These are phyloP conservation scores for Hyles vespertilio DNA, from an alignment of 1,140 invertebrate species.

Conservation along the genomic window DNA sequence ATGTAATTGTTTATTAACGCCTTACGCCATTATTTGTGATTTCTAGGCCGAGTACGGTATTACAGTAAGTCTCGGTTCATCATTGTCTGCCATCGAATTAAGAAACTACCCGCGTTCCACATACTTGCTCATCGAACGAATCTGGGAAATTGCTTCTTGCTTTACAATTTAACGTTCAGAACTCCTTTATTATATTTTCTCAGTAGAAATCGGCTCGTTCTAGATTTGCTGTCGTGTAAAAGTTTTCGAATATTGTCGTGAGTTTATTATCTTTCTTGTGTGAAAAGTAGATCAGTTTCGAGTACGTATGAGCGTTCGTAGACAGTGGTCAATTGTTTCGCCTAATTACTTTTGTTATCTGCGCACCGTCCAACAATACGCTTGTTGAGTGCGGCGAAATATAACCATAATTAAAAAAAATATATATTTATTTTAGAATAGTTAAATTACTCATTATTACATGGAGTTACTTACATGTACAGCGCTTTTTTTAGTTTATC, in stretches of 20 bases:
- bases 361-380: too few relatives aligned
- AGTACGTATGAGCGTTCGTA: too few relatives aligned
- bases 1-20: conserved; percentile 1
- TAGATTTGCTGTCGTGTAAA: conserved; percentile 24
- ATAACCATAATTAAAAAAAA: too few relatives aligned
- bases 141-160: conserved; percentile 55
- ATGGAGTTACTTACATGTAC: too few relatives aligned
- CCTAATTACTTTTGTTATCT: too few relatives aligned
- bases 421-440: too few relatives aligned
- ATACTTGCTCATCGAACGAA: conserved; percentile 42
- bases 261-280: neutral
- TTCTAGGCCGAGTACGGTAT: conserved; percentile 36
- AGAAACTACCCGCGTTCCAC: conserved; percentile 47
- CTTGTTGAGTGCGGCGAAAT: too few relatives aligned
- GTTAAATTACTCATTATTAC: too few relatives aligned
- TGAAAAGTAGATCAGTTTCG: neutral
- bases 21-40: conserved; percentile 18
- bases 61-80: conserved; percentile 29
- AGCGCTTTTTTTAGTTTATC: too few relatives aligned
- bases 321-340: too few relatives aligned
- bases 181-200: conserved; percentile 50
- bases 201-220: conserved; percentile 47
- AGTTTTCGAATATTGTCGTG: conserved; percentile 1
- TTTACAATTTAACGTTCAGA: conserved; percentile 30
- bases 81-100: conserved; percentile 39